phyloP scores from a whole-genome alignment of 2,797 vertebrate genomes.

The Myotis vivesi region DNA sequence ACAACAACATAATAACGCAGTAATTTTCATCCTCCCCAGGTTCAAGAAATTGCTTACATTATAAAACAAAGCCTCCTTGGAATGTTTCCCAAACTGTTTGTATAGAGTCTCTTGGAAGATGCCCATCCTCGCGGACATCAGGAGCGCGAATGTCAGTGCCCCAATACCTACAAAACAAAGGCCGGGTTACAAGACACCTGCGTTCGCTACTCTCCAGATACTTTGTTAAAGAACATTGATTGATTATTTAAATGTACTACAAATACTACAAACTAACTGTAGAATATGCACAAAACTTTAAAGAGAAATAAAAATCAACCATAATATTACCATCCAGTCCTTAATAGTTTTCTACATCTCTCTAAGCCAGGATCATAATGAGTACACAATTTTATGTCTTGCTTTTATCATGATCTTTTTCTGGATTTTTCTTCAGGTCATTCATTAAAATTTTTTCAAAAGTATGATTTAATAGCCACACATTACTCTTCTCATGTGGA shows the following conservation, averaged over 20 bases:
- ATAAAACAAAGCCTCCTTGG: slow-evolving; percentile 96
- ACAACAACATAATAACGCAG: neutral
- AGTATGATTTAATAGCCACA: neutral
- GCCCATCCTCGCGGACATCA: slow-evolving; percentile 98
- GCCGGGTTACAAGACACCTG: neutral
- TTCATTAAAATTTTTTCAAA: slow-evolving; percentile 32
- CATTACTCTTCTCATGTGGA: neutral
- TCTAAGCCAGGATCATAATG: neutral
- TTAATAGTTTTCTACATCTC: neutral
- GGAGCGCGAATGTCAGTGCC: slow-evolving; percentile 95
- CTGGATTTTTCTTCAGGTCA: neutral
- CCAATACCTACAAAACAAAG: slow-evolving; percentile 87
- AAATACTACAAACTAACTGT: neutral
- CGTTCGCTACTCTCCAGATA: neutral
- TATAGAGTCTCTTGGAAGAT: slow-evolving; percentile 98
- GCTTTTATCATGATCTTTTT: neutral
- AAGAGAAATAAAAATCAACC: neutral
- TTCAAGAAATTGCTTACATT: slow-evolving; percentile 86
- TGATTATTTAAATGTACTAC: neutral
- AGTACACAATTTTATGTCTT: neutral
- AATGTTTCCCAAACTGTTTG: slow-evolving; percentile 93
- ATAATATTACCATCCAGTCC: neutral
- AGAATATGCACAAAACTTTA: neutral
- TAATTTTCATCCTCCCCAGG: neutral
- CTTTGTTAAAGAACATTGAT: neutral